A percentile compares a stretch with the other conserved stretches of the same genome.
phyloP scores from a whole-genome alignment of 2,797 vertebrate species.

The Mareca strepera region DNA sequence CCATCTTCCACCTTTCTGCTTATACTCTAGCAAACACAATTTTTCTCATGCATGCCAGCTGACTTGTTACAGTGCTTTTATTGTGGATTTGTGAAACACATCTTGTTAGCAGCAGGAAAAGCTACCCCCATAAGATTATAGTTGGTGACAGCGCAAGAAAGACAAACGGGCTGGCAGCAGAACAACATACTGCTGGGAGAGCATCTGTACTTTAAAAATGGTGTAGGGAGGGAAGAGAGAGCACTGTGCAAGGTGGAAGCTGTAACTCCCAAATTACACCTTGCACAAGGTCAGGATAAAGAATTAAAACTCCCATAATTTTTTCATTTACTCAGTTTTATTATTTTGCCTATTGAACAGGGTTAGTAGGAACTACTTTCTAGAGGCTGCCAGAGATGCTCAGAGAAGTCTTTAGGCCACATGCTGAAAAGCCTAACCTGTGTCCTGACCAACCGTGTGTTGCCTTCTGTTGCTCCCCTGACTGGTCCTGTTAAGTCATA shows the following conservation, averaged over 20 bases:
- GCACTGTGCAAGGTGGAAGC: not conserved
- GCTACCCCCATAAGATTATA: not conserved
- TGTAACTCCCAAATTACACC: not conserved
- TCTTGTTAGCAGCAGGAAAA: constrained; percentile 3
- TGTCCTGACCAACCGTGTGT: constrained; percentile 9
- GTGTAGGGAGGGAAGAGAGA: not conserved
- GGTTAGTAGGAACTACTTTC: not conserved
- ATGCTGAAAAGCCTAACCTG: not conserved
- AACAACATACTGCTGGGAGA: constrained; percentile 29
- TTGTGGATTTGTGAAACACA: not conserved
- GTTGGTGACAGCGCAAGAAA: not conserved
- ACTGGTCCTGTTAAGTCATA: not conserved
- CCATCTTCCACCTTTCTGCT: not conserved
- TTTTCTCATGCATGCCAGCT: not conserved
- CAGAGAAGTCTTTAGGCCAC: not conserved
- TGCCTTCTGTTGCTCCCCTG: constrained; percentile 35
- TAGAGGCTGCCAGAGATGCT: not conserved
- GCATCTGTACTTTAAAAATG: constrained; percentile 25
- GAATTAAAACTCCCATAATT: not conserved
- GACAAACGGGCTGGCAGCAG: constrained; percentile 13
- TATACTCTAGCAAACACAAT: accelerated
- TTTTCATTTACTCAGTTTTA: not conserved
- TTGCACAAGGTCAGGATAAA: not conserved
- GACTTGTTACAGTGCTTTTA: not conserved
- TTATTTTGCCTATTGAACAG: not conserved